A percentile compares a stretch with the other conserved stretches of the same genome.
Conservation (phyloP, 2,888 invertebrate species). For the Ernsta delagoae region DNA sequence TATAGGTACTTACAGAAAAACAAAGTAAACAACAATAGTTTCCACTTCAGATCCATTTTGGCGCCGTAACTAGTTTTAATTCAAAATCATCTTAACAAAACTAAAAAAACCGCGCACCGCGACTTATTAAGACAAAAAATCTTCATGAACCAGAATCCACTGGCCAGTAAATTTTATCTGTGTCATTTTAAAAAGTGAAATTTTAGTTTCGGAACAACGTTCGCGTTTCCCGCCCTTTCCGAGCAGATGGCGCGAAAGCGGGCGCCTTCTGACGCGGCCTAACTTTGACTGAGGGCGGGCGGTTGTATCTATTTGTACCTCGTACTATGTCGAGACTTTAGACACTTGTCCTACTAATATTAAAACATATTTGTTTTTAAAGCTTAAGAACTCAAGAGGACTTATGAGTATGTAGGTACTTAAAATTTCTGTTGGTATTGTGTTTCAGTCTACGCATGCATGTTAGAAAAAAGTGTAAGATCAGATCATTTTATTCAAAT, state of each 20-base stretch:
- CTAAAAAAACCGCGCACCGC: constrained; percentile 22
- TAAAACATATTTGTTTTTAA: too few species aligned
- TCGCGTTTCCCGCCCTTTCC: constrained; percentile 53
- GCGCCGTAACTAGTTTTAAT: constrained; percentile 36
- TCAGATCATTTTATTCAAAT: too few species aligned
- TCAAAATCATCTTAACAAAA: constrained; percentile 35
- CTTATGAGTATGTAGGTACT: too few species aligned
- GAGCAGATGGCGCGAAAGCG: constrained; percentile 40
- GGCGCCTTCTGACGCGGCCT: constrained; percentile 42
- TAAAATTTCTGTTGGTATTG: too few species aligned
- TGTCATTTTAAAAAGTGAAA: constrained; percentile 33
- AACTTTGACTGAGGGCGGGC: constrained; percentile 47
- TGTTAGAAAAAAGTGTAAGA: too few species aligned
- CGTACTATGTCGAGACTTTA: too few species aligned
- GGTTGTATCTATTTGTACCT: too few species aligned
- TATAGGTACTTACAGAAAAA: constrained; percentile 15
- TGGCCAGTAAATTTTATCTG: not conserved
- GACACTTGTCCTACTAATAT: too few species aligned
- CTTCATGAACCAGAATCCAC: not conserved
- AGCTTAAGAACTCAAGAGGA: too few species aligned
- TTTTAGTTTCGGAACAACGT: constrained; percentile 41
- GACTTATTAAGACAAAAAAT: too few species aligned
- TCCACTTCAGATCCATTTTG: constrained; percentile 56
- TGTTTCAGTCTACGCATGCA: too few species aligned
- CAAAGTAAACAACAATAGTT: constrained; percentile 12